These are phyloP conservation scores for Tragelaphus buxtoni DNA, from an alignment of 2,113 vertebrate species.

Conservation along the genomic window DNA sequence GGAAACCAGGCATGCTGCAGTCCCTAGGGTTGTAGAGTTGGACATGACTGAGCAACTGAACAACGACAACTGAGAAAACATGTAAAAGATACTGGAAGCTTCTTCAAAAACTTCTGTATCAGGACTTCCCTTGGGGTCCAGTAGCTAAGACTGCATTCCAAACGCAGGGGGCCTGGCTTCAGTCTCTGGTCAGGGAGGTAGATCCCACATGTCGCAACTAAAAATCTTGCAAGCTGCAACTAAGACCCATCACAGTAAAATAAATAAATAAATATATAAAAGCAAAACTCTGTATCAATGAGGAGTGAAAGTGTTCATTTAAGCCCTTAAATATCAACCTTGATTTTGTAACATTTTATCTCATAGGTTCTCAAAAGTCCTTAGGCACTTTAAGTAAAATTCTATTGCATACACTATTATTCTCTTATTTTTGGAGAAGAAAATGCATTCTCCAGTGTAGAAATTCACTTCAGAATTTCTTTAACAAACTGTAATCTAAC, in stretches of 20 bases:
- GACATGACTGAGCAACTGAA: neutral
- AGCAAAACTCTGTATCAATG: neutral
- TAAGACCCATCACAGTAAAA: neutral
- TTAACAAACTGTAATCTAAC: neutral
- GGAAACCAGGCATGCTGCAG: neutral
- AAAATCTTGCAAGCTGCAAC: neutral
- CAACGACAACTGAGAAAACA: neutral
- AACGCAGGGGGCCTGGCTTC: neutral
- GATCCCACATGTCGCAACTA: neutral
- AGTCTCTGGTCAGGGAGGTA: neutral
- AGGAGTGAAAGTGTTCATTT: neutral
- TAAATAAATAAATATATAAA: neutral
- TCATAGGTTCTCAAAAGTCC: conserved; percentile 11
- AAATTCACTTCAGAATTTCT: neutral
- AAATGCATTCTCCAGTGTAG: neutral
- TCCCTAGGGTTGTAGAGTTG: neutral
- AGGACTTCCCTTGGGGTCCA: neutral
- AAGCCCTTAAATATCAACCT: neutral
- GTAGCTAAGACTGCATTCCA: neutral
- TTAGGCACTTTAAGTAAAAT: neutral
- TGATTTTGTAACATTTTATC: neutral
- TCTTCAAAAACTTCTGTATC: neutral
- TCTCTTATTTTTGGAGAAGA: neutral
- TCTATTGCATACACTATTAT: neutral
- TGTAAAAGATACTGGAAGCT: neutral